phyloP scores from a whole-genome alignment of 2,797 vertebrate species.

The Sebastes itinus region DNA sequence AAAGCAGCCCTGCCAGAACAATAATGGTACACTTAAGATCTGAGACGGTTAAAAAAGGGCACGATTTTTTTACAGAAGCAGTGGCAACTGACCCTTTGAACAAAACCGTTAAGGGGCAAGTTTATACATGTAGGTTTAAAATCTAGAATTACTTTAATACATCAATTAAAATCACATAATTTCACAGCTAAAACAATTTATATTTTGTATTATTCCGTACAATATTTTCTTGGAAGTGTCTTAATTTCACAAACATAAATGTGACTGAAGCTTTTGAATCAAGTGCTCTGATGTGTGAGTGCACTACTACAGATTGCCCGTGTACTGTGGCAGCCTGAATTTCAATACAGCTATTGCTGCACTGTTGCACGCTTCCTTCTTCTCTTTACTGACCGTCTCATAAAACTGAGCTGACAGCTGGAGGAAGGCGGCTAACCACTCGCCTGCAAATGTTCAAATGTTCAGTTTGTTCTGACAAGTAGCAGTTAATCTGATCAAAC shows the following conservation, averaged over 20 bases:
- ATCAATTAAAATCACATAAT: not conserved
- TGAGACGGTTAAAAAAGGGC: slow-evolving; percentile 5
- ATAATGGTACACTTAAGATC: slow-evolving; percentile 21
- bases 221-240: not conserved
- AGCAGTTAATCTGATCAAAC: slow-evolving; percentile 17
- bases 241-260: slow-evolving; percentile 42
- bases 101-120: not conserved
- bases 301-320: slow-evolving; percentile 38
- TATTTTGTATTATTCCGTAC: not conserved
- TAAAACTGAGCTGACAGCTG: slow-evolving; percentile 50
- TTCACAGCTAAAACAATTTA: not conserved
- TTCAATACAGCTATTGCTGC: slow-evolving; percentile 55
- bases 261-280: slow-evolving; percentile 42
- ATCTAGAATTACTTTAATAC: not conserved
- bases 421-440: slow-evolving; percentile 43
- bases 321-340: slow-evolving; percentile 56
- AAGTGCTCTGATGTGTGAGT: slow-evolving; percentile 51
- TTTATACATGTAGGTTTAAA: not conserved
- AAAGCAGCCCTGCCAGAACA: slow-evolving; percentile 41
- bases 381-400: slow-evolving; percentile 42
- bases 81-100: not conserved
- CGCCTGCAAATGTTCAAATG: slow-evolving; percentile 26
- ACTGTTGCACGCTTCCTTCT: slow-evolving; percentile 50
- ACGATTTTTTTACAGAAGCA: not conserved
- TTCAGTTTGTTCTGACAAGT: slow-evolving; percentile 34